phyloP scores from a whole-genome alignment of 2,113 vertebrate genomes.

The Diadophis punctatus region DNA sequence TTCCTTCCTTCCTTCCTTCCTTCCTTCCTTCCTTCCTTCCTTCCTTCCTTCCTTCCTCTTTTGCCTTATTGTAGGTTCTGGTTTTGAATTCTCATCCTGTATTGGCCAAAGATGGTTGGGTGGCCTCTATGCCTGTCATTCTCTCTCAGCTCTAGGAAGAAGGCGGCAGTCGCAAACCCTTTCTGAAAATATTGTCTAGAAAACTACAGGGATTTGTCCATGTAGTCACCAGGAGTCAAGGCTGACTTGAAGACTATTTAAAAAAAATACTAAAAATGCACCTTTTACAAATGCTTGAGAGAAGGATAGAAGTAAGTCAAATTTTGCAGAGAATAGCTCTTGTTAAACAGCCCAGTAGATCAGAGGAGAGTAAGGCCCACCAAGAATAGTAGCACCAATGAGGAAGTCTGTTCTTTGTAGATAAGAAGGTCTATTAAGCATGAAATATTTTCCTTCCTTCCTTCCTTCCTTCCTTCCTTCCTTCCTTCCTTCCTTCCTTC shows the following conservation, averaged over 20 bases:
- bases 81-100: too few relatives aligned
- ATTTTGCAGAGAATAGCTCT: neutral
- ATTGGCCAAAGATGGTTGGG: too few relatives aligned
- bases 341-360: neutral
- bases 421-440: neutral
- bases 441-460: neutral
- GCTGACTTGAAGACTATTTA: too few relatives aligned
- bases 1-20: too few relatives aligned
- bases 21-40: too few relatives aligned
- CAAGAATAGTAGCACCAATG: neutral
- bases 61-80: too few relatives aligned
- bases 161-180: neutral
- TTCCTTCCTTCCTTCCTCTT: too few relatives aligned
- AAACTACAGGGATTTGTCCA: neutral
- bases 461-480: neutral
- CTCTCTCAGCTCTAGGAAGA: neutral
- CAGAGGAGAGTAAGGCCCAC: neutral
- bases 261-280: neutral
- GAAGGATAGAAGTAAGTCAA: neutral
- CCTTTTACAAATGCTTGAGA: neutral
- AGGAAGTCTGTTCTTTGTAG: neutral
- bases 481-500: neutral
- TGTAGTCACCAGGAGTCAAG: neutral
- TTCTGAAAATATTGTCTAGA: neutral
- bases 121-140: neutral